A percentile compares a stretch with the other conserved stretches of the same genome.
Conservation (phyloP, 2,888 invertebrate genomes). For the Stegana nigrithorax region DNA sequence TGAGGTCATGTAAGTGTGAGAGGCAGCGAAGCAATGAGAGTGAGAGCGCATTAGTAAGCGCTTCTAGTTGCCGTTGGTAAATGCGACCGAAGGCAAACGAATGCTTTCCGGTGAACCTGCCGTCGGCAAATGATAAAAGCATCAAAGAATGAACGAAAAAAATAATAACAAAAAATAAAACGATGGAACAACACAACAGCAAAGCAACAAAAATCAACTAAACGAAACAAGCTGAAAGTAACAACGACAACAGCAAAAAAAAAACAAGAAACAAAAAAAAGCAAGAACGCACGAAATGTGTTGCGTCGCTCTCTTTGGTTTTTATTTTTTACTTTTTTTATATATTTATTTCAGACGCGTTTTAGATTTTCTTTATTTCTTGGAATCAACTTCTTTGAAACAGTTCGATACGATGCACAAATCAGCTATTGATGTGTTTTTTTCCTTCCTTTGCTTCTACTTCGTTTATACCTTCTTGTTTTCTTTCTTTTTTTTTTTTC, state of each 20-base stretch:
- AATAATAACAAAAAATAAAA: slow-evolving; percentile 18
- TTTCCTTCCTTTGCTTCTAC: too few relatives aligned
- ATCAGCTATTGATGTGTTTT: slow-evolving; percentile 10
- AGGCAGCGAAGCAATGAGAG: too few relatives aligned
- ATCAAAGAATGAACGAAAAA: slow-evolving; percentile 29
- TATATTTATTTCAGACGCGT: slow-evolving; percentile 53
- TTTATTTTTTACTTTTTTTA: neutral
- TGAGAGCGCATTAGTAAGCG: too few relatives aligned
- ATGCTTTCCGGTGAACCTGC: slow-evolving; percentile 47
- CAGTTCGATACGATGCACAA: slow-evolving; percentile 11
- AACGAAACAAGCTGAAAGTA: slow-evolving; percentile 33
- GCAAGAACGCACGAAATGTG: slow-evolving; percentile 44
- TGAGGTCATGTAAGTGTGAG: too few relatives aligned
- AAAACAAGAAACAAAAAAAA: neutral
- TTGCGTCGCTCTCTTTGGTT: slow-evolving; percentile 11
- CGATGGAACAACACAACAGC: too few relatives aligned
- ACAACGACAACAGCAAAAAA: neutral
- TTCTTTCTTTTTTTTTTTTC: too few relatives aligned
- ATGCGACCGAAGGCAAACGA: neutral
- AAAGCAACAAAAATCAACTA: too few relatives aligned
- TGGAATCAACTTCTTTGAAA: slow-evolving; percentile 56
- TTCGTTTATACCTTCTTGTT: too few relatives aligned
- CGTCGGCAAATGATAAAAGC: slow-evolving; percentile 58
- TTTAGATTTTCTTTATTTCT: slow-evolving; percentile 57
- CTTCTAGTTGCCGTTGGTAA: neutral